Evolutionary conservation across 2,888 invertebrate species (phyloP), one percentile per base, ranked within the genome.

Genomic region (Meghimatium bilineatum): DNA sequence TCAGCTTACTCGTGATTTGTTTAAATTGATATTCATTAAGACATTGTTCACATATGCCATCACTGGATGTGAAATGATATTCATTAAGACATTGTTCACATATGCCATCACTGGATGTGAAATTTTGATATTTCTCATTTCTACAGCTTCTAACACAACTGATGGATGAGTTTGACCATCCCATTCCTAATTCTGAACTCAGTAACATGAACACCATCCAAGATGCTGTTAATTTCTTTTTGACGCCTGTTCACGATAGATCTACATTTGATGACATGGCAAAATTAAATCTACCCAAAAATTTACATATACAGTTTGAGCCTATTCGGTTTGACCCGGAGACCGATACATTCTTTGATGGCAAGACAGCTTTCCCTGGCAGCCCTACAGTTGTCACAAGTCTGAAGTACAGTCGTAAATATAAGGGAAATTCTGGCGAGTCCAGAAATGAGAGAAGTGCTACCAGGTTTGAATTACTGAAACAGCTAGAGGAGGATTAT

Each of bases 311-410:
- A 6, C 96, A 97, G 92, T 94, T 95, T 85, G 96, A 98, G 75
- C 96, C 97, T 93, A 93, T 96, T 71, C 95, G 97, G 83, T 98
- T 97, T 93, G 95, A 97, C 94, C 97, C 97, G 88, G 96, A 96
- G 32, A 96, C 95, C 0, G 96, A 96, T 90, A 95, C 95, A 0
- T 96, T 97, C 92, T 92, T 90, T 86, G 95, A 95, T 87, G 98
- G 98, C 17, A 93, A 96, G 88, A 96, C 97, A 44, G 98, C 97
- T 0, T 98, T 96, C 93, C 97, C 97, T 8, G 44, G 44, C 12
- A 5, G 44, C 0, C 97, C 97, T 1, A 97, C 97, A 0, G 94
- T 97, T 82, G 97, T 98, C 0, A 95, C 97, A 0, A 97, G 98
- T 52, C 93, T 98, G 5, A 97, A 96, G 92, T 95, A 96, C 88